Conservation (phyloP, 2,888 invertebrate species). For the Rhagium mordax region DNA sequence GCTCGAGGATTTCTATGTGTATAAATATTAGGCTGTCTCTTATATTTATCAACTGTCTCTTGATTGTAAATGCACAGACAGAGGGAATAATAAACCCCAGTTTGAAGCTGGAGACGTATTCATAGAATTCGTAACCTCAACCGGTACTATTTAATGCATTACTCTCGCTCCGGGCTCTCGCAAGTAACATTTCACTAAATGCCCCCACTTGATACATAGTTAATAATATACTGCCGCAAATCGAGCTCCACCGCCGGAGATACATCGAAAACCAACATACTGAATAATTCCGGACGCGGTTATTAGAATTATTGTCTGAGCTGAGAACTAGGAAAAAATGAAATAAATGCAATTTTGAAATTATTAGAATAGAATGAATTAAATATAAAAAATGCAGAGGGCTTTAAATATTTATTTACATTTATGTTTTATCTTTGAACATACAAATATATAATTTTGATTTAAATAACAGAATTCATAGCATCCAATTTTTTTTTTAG, state of each 20-base stretch:
- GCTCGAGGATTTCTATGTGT: neutral
- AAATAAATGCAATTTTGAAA: too few species aligned
- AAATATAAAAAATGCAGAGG: too few species aligned
- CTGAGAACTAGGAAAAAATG: too few species aligned
- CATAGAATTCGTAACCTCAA: slow-evolving; percentile 22
- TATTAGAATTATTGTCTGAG: neutral
- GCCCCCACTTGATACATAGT: slow-evolving; percentile 20
- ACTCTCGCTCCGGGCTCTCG: slow-evolving; percentile 19
- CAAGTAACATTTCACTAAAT: slow-evolving; percentile 25
- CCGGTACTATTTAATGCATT: slow-evolving; percentile 23
- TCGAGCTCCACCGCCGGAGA: neutral
- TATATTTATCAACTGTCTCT: slow-evolving; percentile 20
- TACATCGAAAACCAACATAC: neutral
- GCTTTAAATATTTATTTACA: too few species aligned
- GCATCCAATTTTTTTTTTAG: too few species aligned
- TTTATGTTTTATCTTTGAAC: too few species aligned
- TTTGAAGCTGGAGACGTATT: slow-evolving; percentile 23
- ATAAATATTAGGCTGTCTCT: slow-evolving; percentile 12
- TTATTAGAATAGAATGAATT: too few species aligned
- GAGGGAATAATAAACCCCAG: slow-evolving; percentile 14
- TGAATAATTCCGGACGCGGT: neutral
- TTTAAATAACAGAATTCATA: too few species aligned
- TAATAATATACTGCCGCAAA: slow-evolving; percentile 7
- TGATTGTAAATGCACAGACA: slow-evolving; percentile 23
- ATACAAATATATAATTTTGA: too few species aligned